Conservation (phyloP, 2,113 vertebrate species). For the Tragelaphus scriptus region DNA sequence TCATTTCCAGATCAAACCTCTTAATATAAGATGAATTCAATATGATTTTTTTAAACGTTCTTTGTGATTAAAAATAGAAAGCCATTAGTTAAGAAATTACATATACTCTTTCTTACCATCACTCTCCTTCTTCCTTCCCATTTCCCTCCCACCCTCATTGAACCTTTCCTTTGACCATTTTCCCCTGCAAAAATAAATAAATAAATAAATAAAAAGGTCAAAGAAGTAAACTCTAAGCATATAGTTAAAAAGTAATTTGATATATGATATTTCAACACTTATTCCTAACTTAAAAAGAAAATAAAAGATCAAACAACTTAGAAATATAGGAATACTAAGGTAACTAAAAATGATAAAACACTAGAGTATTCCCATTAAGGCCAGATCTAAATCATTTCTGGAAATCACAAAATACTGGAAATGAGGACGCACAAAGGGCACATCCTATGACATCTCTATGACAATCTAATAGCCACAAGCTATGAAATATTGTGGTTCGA, state of each 20-base stretch:
- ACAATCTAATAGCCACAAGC: not conserved
- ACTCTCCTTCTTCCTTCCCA: too few relatives aligned
- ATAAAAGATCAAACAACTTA: not conserved
- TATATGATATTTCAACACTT: not conserved
- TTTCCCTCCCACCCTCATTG: too few relatives aligned
- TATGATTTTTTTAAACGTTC: too few relatives aligned
- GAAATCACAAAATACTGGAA: not conserved
- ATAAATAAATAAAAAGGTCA: not conserved
- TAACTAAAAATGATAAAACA: not conserved
- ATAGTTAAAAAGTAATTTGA: not conserved
- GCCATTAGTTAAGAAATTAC: too few relatives aligned
- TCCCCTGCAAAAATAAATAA: too few relatives aligned
- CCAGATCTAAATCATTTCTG: not conserved
- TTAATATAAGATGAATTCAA: too few relatives aligned
- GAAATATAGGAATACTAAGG: not conserved
- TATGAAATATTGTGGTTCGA: not conserved
- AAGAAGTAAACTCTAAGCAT: not conserved
- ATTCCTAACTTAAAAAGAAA: conserved; percentile 8
- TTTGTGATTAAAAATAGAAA: too few relatives aligned
- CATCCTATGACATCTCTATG: not conserved
- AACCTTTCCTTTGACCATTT: too few relatives aligned
- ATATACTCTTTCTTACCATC: too few relatives aligned
- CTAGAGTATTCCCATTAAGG: not conserved
- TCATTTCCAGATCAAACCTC: too few relatives aligned
- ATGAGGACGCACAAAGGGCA: not conserved